Evolutionary conservation across 2,113 vertebrate genomes (phyloP).

Genomic region (Collichthys lucidus): DNA sequence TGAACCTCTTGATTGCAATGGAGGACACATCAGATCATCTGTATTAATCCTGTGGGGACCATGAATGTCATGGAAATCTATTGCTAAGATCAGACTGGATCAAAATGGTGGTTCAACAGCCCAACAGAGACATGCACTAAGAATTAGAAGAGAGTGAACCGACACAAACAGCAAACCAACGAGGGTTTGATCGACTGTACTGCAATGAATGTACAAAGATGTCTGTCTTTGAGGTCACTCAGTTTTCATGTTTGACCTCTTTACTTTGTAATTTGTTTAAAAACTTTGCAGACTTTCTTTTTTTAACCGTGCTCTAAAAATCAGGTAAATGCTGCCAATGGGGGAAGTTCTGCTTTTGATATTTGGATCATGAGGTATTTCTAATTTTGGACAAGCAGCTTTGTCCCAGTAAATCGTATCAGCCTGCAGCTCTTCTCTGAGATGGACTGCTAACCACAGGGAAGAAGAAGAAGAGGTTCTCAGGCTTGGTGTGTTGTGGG

Average conservation of each 20-base stretch:
- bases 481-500: no score
- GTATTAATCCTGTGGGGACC: background rate
- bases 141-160: background rate
- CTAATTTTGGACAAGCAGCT: slow-evolving; percentile 43
- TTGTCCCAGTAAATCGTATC: slow-evolving; percentile 32
- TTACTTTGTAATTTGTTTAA: background rate
- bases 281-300: background rate
- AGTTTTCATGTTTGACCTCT: background rate
- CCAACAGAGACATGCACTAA: background rate
- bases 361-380: slow-evolving; percentile 44
- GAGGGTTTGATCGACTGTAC: background rate
- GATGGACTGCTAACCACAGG: background rate
- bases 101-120: background rate
- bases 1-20: no score
- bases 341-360: slow-evolving; percentile 11
- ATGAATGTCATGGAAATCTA: background rate
- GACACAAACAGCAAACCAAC: background rate
- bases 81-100: background rate
- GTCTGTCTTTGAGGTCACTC: background rate
- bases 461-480: no score
- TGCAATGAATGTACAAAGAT: background rate
- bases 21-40: no score
- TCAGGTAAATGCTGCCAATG: background rate
- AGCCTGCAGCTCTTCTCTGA: background rate
- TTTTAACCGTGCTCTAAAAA: background rate